Base-by-base conservation (phyloP, 2,888 invertebrate species). In the Pyrrhosoma nymphula region DNA sequence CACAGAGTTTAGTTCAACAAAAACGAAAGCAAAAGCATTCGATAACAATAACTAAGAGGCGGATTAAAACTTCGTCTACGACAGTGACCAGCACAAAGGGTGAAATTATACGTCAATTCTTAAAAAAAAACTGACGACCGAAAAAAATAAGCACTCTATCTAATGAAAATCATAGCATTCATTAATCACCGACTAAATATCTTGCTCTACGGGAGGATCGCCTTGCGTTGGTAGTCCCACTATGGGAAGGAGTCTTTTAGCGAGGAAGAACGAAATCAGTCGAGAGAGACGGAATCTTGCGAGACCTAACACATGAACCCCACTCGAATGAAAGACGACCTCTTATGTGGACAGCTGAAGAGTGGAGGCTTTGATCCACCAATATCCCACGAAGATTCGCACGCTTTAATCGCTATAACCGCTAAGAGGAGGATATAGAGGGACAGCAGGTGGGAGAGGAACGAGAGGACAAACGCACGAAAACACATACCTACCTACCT, bases 351-450 rank as follows among this genome's bases (percentile, higher is more conserved):
- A 35, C 35, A 82, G 69, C 35, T 14, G 30, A 26, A 35, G 30
- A 82, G 69, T 35, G 8, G 30, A 26, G 82, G 30, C 82, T 82
- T 82, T 82, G 16, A 14, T 82, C 82, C 23, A 14, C 12, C 35
- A n/a, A 82, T 60, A 60, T 82, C 82, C 82, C 82, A 16, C 35
- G 30, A 10, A 69, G 30, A 18, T 26, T 82, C 14, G 12, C 82
- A 35, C 82, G 35, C 82, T 35, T 82, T 82, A 82, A 82, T 82
- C 82, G 30, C 82, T 30, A 89, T 89, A 89, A 89, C 20, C 56
- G 56, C 89, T 56, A 56, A 47, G 3, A 47, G 3, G 56, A 20
- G 55, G 47, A 56, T 56, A 26, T n/a, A 55, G 14, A 18, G n/a
- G 16, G 6, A 60, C 60, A 60, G 47, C n/a, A 20, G 55, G 89